Percentiles rank a stretch among this genome's conserved stretches.
Evolutionary conservation across 2,113 vertebrate genomes (phyloP).

Genomic region (Thinocorus orbignyianus): DNA sequence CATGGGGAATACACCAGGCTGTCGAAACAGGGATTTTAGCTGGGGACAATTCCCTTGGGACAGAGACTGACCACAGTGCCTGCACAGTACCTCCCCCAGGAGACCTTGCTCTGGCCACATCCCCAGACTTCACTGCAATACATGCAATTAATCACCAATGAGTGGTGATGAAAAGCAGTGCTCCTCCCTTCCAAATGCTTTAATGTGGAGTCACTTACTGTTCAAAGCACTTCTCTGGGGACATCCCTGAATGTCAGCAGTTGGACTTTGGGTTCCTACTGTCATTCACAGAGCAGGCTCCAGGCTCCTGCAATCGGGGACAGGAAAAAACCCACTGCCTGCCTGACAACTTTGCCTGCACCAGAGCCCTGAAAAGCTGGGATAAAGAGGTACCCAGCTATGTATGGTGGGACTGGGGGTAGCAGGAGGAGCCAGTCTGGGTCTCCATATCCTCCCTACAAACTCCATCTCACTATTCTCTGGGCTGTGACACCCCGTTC

Average conservation of each 20-base stretch:
- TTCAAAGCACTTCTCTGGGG: not conserved
- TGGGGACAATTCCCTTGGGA: not conserved
- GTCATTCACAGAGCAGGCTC: not conserved
- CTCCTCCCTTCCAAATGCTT: not conserved
- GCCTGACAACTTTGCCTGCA: not conserved
- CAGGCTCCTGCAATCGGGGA: not conserved
- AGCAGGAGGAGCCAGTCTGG: not conserved
- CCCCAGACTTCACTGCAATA: not conserved
- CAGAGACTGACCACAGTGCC: not conserved
- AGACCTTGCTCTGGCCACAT: not conserved
- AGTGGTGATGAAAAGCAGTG: not conserved
- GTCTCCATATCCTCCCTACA: not conserved
- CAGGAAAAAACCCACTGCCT: not conserved
- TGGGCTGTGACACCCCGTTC: not conserved
- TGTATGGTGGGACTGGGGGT: rapidly evolving
- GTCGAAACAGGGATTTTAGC: not conserved
- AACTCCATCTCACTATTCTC: not conserved
- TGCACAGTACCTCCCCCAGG: not conserved
- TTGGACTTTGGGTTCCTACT: not conserved
- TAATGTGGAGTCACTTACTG: not conserved
- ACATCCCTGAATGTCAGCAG: not conserved
- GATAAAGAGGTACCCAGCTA: not conserved
- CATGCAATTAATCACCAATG: not conserved
- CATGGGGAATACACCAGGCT: not conserved
- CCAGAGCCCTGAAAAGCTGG: not conserved